Percentiles rank a stretch among this genome's conserved stretches.
Conservation (phyloP, 2,888 invertebrate species). For the Schizaphis graminum region DNA sequence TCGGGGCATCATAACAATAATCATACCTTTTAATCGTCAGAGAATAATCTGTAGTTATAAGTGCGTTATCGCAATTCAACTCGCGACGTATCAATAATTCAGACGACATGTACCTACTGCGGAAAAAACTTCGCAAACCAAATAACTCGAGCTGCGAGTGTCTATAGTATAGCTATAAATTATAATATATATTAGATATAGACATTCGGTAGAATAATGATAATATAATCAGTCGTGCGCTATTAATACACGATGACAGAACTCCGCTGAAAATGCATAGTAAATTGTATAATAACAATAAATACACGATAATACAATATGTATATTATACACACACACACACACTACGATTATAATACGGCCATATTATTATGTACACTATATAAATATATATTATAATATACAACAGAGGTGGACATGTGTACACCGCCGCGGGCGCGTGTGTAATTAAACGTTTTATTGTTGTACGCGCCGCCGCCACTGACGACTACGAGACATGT, state of each 20-base stretch:
- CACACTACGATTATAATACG: not conserved
- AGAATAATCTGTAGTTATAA: not conserved
- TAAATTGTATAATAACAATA: not conserved
- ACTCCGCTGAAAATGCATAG: too few relatives aligned
- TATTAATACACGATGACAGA: too few relatives aligned
- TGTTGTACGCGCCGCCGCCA: conserved; percentile 52
- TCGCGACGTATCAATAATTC: not conserved
- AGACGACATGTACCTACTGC: not conserved
- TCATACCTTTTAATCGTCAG: not conserved
- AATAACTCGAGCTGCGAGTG: not conserved
- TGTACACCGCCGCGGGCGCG: conserved; percentile 41
- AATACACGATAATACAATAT: not conserved
- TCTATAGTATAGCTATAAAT: too few relatives aligned
- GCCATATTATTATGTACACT: not conserved
- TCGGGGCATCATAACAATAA: not conserved
- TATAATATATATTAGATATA: too few relatives aligned
- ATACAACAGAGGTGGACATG: conserved; percentile 43
- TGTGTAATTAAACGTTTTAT: conserved; percentile 65
- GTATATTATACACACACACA: not conserved
- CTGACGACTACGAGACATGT: conserved; percentile 41
- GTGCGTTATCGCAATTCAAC: not conserved
- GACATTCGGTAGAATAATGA: too few relatives aligned
- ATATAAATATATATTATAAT: conserved; percentile 16
- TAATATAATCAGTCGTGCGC: too few relatives aligned
- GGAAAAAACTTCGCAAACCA: not conserved